Conservation (phyloP, 1,140 invertebrate genomes). For the Achatina immaculata region DNA sequence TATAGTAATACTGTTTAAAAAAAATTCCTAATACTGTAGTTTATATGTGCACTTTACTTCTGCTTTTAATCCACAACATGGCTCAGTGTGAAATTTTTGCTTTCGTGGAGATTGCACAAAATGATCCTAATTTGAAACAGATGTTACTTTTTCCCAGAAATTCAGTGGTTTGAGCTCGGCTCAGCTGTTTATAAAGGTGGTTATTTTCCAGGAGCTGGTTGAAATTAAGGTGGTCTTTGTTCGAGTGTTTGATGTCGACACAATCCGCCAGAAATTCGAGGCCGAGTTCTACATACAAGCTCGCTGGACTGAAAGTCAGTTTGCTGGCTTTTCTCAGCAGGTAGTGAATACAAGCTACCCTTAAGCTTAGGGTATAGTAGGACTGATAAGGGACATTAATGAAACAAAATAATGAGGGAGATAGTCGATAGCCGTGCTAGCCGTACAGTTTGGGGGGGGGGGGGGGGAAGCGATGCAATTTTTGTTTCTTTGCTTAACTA, state of each 20-base stretch:
- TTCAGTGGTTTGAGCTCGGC: too few relatives aligned
- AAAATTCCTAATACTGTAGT: too few relatives aligned
- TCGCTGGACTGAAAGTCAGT: slow-evolving; percentile 7
- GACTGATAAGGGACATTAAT: neutral
- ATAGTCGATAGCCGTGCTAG: neutral
- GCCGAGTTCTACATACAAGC: slow-evolving; percentile 19
- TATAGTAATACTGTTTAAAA: too few relatives aligned
- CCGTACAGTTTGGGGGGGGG: too few relatives aligned
- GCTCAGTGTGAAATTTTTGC: too few relatives aligned
- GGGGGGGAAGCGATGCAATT: too few relatives aligned
- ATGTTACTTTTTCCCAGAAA: neutral
- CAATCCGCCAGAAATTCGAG: neutral
- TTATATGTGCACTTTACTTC: too few relatives aligned
- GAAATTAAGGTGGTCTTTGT: slow-evolving; percentile 26
- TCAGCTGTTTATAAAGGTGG: neutral
- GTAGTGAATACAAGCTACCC: neutral
- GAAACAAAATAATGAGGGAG: neutral
- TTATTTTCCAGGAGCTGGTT: neutral
- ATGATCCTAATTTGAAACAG: neutral
- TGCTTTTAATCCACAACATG: too few relatives aligned
- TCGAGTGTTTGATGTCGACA: neutral
- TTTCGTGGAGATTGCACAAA: neutral
- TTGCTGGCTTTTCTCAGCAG: slow-evolving; percentile 5
- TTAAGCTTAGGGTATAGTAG: neutral
- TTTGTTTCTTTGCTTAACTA: too few relatives aligned